Conservation (phyloP, 2,888 invertebrate species). For the Cephus runcator region DNA sequence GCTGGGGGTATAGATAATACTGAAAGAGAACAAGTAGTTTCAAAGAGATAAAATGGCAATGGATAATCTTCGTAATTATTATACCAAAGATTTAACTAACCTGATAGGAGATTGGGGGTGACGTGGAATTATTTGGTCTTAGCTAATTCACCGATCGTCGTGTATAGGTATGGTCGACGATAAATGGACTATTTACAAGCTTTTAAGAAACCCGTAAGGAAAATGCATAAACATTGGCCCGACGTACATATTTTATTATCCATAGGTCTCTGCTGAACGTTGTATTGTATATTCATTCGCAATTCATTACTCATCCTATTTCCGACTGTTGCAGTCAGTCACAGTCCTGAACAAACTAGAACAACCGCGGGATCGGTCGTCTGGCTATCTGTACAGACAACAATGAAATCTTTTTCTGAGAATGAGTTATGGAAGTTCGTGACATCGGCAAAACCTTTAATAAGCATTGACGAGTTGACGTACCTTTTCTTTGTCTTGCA, state of each 20-base stretch:
- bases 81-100: background rate
- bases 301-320: constrained; percentile 23
- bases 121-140: background rate
- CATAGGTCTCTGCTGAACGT: constrained; percentile 14
- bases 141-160: background rate
- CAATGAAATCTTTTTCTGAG: background rate
- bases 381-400: background rate
- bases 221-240: background rate
- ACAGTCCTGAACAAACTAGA: constrained; percentile 33
- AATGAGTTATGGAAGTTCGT: background rate
- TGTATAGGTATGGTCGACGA: background rate
- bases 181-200: background rate
- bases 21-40: background rate
- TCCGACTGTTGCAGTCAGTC: constrained; percentile 8
- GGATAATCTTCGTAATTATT: background rate
- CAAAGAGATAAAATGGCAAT: background rate
- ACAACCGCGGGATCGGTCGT: constrained; percentile 6
- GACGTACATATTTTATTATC: background rate
- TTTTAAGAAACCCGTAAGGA: background rate
- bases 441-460: background rate
- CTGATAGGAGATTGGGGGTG: background rate
- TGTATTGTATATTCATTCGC: constrained; percentile 38
- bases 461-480: background rate
- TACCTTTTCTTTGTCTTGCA: background rate
- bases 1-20: background rate